phyloP scores from a whole-genome alignment of 1,140 invertebrate species.

The Drosophila sucinea region DNA sequence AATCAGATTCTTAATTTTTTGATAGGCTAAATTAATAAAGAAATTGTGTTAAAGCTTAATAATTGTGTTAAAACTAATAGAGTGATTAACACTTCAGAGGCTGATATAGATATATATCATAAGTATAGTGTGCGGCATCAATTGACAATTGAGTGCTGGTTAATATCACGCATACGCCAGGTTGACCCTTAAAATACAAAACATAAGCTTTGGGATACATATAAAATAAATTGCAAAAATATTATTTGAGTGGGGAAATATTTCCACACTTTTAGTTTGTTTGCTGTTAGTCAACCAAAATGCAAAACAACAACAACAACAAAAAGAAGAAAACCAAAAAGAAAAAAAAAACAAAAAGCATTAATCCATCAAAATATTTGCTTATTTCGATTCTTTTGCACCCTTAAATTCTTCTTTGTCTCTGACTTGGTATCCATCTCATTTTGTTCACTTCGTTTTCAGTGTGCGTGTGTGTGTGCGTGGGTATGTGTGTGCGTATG shows the following conservation, averaged over 20 bases:
- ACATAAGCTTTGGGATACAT: background rate
- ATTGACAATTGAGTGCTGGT: background rate
- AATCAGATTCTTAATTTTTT: too few relatives aligned
- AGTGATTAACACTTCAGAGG: too few relatives aligned
- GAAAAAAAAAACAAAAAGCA: slow-evolving; percentile 27
- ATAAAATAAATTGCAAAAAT: background rate
- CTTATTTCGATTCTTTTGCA: slow-evolving; percentile 52
- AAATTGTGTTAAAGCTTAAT: too few relatives aligned
- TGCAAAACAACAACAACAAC: background rate
- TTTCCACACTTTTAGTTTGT: slow-evolving; percentile 27
- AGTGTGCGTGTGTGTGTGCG: slow-evolving; percentile 16
- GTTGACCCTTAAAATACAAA: background rate
- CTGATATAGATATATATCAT: too few relatives aligned
- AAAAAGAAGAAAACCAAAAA: background rate
- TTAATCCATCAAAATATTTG: slow-evolving; percentile 72
- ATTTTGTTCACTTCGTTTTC: slow-evolving; percentile 23
- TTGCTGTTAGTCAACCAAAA: slow-evolving; percentile 3
- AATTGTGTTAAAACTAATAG: too few relatives aligned
- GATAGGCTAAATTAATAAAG: too few relatives aligned
- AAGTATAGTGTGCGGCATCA: background rate
- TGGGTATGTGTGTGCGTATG: background rate
- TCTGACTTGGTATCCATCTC: slow-evolving; percentile 29
- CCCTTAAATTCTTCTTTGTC: slow-evolving; percentile 23
- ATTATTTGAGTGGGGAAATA: slow-evolving; percentile 1
- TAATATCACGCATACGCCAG: background rate